Evolutionary conservation across 2,888 invertebrate species (phyloP).

Genomic region (Malachius bipustulatus): DNA sequence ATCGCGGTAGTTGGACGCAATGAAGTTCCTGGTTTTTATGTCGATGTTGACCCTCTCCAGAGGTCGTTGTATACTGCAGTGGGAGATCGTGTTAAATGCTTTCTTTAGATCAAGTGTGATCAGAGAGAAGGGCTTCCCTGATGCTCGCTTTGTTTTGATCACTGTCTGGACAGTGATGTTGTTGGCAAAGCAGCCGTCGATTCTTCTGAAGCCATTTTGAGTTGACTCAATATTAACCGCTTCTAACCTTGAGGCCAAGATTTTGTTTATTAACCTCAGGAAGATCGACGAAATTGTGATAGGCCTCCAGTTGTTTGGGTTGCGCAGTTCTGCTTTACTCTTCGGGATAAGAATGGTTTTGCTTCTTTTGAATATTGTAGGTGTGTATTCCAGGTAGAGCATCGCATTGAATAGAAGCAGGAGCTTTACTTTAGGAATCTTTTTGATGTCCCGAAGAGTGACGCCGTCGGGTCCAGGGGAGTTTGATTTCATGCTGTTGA

Average conservation of each 20-base stretch:
- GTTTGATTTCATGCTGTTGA: not conserved
- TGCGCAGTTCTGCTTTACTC: slow-evolving; percentile 1
- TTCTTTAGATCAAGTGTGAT: not conserved
- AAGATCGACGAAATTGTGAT: slow-evolving; percentile 12
- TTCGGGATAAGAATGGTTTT: slow-evolving; percentile 13
- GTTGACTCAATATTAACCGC: slow-evolving; percentile 9
- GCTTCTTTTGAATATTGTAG: slow-evolving; percentile 3
- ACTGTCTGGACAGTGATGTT: slow-evolving; percentile 5
- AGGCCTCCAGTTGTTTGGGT: slow-evolving; percentile 12
- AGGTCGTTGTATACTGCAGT: not conserved
- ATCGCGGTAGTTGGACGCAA: not conserved
- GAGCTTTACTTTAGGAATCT: not conserved
- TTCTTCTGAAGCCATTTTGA: slow-evolving; percentile 12
- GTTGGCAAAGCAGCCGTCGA: slow-evolving; percentile 13
- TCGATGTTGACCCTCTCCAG: not conserved
- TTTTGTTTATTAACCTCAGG: slow-evolving; percentile 8
- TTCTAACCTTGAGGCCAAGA: slow-evolving; percentile 9
- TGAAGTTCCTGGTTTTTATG: not conserved
- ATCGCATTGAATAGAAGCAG: slow-evolving; percentile 11
- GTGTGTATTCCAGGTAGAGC: slow-evolving; percentile 8
- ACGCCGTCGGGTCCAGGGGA: slow-evolving; percentile 11
- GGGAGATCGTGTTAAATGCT: not conserved
- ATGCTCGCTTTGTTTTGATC: not conserved
- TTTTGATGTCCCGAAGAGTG: not conserved
- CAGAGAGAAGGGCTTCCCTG: not conserved